phyloP scores from a whole-genome alignment of 2,113 vertebrate species.

The Heterochromis multidens region DNA sequence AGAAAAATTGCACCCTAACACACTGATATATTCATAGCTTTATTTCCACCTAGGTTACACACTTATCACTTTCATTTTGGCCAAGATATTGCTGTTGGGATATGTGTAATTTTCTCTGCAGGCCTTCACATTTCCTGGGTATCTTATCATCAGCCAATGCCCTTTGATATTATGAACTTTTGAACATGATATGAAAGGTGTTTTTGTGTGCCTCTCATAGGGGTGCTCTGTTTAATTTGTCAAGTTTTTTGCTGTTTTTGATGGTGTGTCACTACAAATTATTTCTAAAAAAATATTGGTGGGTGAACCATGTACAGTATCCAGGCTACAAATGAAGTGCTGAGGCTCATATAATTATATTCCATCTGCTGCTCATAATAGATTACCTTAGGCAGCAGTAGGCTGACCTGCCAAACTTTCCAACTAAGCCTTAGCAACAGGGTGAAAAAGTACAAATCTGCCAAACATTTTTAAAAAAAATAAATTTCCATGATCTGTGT shows the following conservation, averaged over 20 bases:
- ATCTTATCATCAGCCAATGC: constrained; percentile 54
- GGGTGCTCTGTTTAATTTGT: not conserved
- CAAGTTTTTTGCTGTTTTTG: not conserved
- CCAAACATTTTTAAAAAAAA: not conserved
- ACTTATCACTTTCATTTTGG: constrained; percentile 68
- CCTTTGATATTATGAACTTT: constrained; percentile 63
- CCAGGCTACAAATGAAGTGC: not conserved
- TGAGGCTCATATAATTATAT: not conserved
- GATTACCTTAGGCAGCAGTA: constrained; percentile 12
- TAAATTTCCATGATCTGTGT: not conserved
- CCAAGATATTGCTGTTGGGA: constrained; percentile 56
- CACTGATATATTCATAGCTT: constrained; percentile 67
- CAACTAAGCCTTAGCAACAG: not conserved
- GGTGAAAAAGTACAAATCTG: constrained; percentile 7
- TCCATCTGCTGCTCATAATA: not conserved
- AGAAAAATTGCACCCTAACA: constrained; percentile 40
- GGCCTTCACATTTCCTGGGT: constrained; percentile 57
- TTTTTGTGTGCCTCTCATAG: constrained; percentile 11
- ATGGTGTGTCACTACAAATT: constrained; percentile 8
- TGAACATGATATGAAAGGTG: constrained; percentile 47
- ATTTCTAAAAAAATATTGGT: not conserved
- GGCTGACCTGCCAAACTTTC: constrained; percentile 8
- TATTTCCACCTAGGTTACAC: constrained; percentile 53
- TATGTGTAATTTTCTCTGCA: constrained; percentile 64
- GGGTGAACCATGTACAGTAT: not conserved